These are phyloP conservation scores for Dasyurus viverrinus DNA, from an alignment of 2,113 vertebrate species.

Conservation along the genomic window DNA sequence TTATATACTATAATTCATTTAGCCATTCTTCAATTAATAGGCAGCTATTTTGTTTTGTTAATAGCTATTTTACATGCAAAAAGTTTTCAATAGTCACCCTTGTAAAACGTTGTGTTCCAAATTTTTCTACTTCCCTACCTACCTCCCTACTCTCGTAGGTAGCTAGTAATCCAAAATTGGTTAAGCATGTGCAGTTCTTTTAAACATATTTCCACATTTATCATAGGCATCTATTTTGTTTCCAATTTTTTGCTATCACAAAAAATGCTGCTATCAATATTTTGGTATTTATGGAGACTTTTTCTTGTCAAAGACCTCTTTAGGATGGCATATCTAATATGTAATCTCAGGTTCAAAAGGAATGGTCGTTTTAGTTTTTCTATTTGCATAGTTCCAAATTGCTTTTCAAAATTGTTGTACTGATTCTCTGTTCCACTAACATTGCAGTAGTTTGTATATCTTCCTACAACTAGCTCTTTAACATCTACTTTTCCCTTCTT, in stretches of 20 bases:
- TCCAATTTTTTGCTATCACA: background rate
- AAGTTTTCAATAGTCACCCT: too few relatives aligned
- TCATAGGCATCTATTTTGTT: background rate
- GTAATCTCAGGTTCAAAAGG: background rate
- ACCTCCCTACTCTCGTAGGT: too few relatives aligned
- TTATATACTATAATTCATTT: background rate
- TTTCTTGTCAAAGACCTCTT: background rate
- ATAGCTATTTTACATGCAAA: too few relatives aligned
- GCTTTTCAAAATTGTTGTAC: too few relatives aligned
- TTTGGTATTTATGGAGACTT: background rate
- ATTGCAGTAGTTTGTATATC: background rate
- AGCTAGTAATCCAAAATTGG: too few relatives aligned
- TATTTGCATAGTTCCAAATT: background rate
- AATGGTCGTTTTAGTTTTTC: background rate
- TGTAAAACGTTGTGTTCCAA: too few relatives aligned
- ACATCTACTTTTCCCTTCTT: background rate
- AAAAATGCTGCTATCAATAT: background rate
- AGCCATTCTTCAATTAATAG: background rate
- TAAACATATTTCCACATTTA: too few relatives aligned
- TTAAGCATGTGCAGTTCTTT: too few relatives aligned
- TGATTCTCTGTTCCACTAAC: background rate
- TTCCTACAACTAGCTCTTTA: background rate
- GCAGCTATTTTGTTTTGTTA: background rate
- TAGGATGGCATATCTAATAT: background rate
- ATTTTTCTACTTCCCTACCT: too few relatives aligned